Evolutionary conservation across 2,888 invertebrate species (phyloP), one percentile per base, ranked within the genome.

Genomic region (Apotomis capreana): DNA sequence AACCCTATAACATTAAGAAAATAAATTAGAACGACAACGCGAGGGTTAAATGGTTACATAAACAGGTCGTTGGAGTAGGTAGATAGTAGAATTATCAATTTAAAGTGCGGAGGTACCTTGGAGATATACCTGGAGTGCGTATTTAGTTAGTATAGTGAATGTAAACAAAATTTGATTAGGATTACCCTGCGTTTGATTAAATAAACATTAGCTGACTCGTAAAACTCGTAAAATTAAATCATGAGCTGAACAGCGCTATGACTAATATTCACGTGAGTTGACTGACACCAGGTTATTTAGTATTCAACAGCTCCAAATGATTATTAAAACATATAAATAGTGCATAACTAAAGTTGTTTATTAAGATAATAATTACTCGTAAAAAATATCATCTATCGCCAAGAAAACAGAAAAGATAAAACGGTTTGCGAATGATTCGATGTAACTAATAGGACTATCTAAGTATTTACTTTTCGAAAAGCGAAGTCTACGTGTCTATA

Each of bases 271-370:
- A 26, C 26, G 26, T 26, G 26, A 26, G 26, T 26, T 26, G 2
- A 26, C 26, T 26, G 26, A 26, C 26, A 2, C 26, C 26, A 26
- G 26, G 26, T 2, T 65, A 65, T 26, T 55, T 26, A 46, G 26
- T 44, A 55, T 55, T 65, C 64, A 55, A 44, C 44, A 46, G 64
- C 55, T 65, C 64, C 26, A 55, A 26, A 55, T 46, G 54, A 55
- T 65, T 55, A 65, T 55, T 55, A 55, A 55, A 46, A 9, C 49
- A 10, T 9, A 49, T 65, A 55, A 55, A 46, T 55, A 40, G 44
- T 46, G 44, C 12, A 40, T 54, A 12, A 44, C 26, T 55, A 26
- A 15, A 9, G 15, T 12, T 52, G 37, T n/a, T 37, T 51, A n/a
- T 8, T n/a, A 40, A n/a, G 3, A 59, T 37, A 51, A 36, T 46